A percentile compares a stretch with the other conserved stretches of the same genome.
These are phyloP conservation scores for Istiophorus platypterus DNA, from an alignment of 2,113 vertebrate species.

Conservation along the genomic window DNA sequence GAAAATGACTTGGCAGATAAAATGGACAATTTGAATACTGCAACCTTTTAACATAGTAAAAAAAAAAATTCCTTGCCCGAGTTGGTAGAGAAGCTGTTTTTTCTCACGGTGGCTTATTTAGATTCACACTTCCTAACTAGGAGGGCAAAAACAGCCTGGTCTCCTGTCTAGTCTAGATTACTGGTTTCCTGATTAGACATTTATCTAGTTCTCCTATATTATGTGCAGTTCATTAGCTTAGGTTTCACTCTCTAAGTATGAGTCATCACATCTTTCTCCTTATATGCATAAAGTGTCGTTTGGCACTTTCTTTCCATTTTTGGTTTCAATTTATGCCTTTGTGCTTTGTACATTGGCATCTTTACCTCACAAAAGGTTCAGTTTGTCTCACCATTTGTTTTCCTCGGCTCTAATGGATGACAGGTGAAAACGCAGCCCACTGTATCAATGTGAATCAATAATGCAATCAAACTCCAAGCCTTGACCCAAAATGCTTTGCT, in stretches of 20 bases:
- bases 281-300: neutral
- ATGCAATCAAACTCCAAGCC: conserved; percentile 45
- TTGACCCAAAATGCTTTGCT: conserved; percentile 53
- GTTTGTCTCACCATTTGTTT: neutral
- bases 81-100: too few relatives aligned
- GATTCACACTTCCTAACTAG: too few relatives aligned
- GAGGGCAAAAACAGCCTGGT: too few relatives aligned
- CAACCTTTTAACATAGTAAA: too few relatives aligned
- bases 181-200: neutral
- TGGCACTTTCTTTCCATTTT: neutral
- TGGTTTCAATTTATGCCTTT: neutral
- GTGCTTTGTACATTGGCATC: neutral
- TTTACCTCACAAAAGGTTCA: conserved; percentile 6
- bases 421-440: conserved; percentile 2
- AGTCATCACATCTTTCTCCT: too few relatives aligned
- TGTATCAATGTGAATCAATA: conserved; percentile 50
- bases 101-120: too few relatives aligned
- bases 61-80: too few relatives aligned
- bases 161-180: neutral
- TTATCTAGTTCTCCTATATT: too few relatives aligned
- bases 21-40: too few relatives aligned
- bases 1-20: too few relatives aligned
- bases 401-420: neutral
- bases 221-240: neutral
- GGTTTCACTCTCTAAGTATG: neutral